Percentiles rank a stretch among this genome's conserved stretches.
phyloP scores from a whole-genome alignment of 2,797 vertebrate genomes.

The Cyprinella venusta region DNA sequence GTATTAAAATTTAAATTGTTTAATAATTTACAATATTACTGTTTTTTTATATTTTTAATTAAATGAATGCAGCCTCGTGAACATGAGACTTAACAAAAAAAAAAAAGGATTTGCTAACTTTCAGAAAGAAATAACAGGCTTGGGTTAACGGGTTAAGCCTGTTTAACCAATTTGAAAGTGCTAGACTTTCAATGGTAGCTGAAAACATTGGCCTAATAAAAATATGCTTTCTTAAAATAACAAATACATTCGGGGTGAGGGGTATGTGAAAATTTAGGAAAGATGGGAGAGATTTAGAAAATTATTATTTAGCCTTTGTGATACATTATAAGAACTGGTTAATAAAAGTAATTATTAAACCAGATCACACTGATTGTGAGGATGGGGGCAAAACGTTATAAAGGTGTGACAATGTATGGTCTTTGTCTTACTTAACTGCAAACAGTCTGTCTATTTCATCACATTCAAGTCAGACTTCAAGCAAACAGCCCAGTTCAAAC shows the following conservation, averaged over 20 bases:
- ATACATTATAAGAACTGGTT: background rate
- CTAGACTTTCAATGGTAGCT: background rate
- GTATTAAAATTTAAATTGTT: background rate
- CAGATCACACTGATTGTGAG: background rate
- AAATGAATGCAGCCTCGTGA: background rate
- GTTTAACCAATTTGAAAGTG: background rate
- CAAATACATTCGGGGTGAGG: background rate
- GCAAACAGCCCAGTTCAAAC: slow-evolving; percentile 14
- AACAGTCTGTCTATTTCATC: background rate
- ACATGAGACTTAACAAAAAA: background rate
- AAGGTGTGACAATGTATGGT: slow-evolving; percentile 2
- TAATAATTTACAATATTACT: background rate
- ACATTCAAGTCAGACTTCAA: slow-evolving; percentile 12
- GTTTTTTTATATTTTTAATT: no score
- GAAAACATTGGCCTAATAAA: background rate
- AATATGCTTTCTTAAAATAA: background rate
- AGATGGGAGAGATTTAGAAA: background rate
- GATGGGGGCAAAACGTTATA: background rate
- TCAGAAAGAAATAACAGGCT: no score
- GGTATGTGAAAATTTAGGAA: no score
- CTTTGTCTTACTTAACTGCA: slow-evolving; percentile 1
- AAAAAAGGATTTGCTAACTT: background rate
- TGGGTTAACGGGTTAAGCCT: background rate
- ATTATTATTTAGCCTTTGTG: background rate
- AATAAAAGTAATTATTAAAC: background rate